Evolutionary conservation across 1,140 invertebrate genomes (phyloP).

Genomic region (Megalonaias nervosa): DNA sequence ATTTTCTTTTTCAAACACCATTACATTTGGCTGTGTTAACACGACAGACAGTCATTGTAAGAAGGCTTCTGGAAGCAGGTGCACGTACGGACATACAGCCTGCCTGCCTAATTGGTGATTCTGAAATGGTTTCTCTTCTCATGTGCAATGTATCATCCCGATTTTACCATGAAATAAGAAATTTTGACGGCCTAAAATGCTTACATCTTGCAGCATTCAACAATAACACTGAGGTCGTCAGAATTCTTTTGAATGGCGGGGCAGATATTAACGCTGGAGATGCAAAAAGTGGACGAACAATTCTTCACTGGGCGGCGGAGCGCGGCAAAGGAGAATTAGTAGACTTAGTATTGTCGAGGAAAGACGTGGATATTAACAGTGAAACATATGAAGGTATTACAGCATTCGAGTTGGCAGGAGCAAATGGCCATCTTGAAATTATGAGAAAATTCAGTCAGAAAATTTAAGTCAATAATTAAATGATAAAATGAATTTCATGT

Average conservation of each 20-base stretch:
- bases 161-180: conserved; percentile 73
- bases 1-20: conserved; percentile 73
- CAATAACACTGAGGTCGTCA: conserved; percentile 34
- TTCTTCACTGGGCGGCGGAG: conserved; percentile 15
- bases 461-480: too few relatives aligned
- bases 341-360: conserved; percentile 1
- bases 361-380: conserved; percentile 20
- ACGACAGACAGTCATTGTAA: conserved; percentile 76
- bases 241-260: conserved; percentile 36
- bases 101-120: conserved; percentile 77
- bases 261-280: conserved; percentile 79
- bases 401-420: conserved; percentile 27
- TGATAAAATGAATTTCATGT: too few relatives aligned
- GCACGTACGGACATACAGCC: conserved; percentile 70
- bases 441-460: too few relatives aligned
- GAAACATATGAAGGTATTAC: conserved; percentile 19
- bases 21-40: conserved; percentile 83
- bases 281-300: conserved; percentile 25
- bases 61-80: conserved; percentile 79
- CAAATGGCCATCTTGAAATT: too few relatives aligned
- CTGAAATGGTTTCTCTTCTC: conserved; percentile 78
- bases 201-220: conserved; percentile 46
- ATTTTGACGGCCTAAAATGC: conserved; percentile 86
- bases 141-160: conserved; percentile 74
- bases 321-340: conserved; percentile 12